Evolutionary conservation across 2,113 vertebrate genomes (phyloP), one percentile per base, ranked within the genome.

Genomic region (Chloroceryle aenea): DNA sequence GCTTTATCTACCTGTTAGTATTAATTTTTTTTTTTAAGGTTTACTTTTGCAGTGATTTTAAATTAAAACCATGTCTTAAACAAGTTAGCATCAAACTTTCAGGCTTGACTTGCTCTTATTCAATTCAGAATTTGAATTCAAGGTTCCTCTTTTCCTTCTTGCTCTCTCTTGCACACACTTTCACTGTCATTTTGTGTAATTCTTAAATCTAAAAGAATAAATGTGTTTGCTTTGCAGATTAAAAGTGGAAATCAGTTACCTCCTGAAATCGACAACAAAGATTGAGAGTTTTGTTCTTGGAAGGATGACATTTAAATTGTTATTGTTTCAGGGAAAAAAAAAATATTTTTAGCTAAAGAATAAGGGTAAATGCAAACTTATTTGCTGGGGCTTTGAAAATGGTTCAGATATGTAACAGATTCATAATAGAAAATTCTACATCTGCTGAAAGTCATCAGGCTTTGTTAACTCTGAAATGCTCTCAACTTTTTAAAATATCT

Each of bases 61-160:
- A 98, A 98, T 98, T 97, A 97, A 98, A 98, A 97, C 87, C 87
- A 77, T 92, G 90, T 98, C 96, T 98, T 98, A 97, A 98, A 98
- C 92, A 97, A 93, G 97, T 98, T 97, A 98, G 93, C 79, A 87
- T 98, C 98, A 98, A 97, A 72, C 62, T 29, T 73, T 92, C 96
- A 98, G 95, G 89, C 96, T 98, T 96, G 59, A 96, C 85, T 97
- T 93, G 21, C 7, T 92, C 36, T 85, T 27, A 89, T 20, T 16
- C 2, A 4, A 58, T 87, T 87, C 32, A 87, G 34, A 67, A 27
- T 38, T 86, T 67, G 64, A 95, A 91, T 61, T 58, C 42, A 62
- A 19, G 43, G 6, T 9, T 75, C 18, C 52, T 79, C 79, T 64
- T 79, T 22, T 75, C n/a, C 21, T 50, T 42, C 38, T 91, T 43